Evolutionary conservation across 2,888 invertebrate species (phyloP).

Genomic region (Cyrtodaria siliqua): DNA sequence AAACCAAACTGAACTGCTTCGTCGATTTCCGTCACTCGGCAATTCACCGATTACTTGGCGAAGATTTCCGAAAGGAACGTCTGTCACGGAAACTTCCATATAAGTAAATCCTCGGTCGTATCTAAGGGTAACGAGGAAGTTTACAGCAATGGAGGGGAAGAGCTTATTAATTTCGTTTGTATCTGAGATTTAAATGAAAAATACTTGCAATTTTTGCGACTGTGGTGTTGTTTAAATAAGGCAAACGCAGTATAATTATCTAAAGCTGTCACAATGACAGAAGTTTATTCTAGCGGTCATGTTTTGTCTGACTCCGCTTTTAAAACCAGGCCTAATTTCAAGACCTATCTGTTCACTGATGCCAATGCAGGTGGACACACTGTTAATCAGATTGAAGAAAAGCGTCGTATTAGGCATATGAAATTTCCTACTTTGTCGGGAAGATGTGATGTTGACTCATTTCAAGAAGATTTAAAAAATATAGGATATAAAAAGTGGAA

Average conservation of each 20-base stretch:
- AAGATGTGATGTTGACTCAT: conserved; percentile 79
- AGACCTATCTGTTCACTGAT: conserved; percentile 76
- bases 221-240: not conserved
- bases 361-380: conserved; percentile 78
- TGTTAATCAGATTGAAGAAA: conserved; percentile 79
- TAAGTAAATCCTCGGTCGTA: conserved; percentile 72
- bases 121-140: conserved; percentile 76
- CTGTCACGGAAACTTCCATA: conserved; percentile 69
- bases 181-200: not conserved
- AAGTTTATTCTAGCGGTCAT: conserved; percentile 64
- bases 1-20: too few relatives aligned
- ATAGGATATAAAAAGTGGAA: conserved; percentile 78
- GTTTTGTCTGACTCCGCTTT: conserved; percentile 80
- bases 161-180: conserved; percentile 6
- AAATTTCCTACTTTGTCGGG: conserved; percentile 81
- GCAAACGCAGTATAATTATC: not conserved
- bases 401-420: conserved; percentile 79
- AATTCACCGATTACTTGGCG: too few relatives aligned
- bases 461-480: conserved; percentile 69
- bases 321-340: conserved; percentile 78
- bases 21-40: too few relatives aligned
- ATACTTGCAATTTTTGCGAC: too few relatives aligned
- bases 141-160: conserved; percentile 61
- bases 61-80: too few relatives aligned
- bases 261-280: conserved; percentile 70